A percentile compares a stretch with the other conserved stretches of the same genome.
These are phyloP conservation scores for Diadumene lineata DNA, from an alignment of 92 coral and sea anemone species.

Conservation along the genomic window DNA sequence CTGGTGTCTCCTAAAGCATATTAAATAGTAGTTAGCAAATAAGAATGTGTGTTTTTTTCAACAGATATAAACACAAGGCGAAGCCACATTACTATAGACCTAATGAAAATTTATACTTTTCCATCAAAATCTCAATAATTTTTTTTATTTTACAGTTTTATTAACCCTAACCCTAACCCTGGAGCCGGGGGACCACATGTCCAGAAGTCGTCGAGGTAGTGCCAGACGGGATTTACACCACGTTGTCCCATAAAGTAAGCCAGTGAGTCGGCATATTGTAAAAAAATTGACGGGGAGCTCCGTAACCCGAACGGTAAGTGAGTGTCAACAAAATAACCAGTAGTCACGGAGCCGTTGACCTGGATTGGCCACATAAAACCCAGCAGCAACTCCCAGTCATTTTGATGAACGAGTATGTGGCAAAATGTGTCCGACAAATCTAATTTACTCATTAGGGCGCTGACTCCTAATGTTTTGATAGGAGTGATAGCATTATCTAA, in stretches of 20 bases:
- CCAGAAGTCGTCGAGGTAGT: conserved; percentile 53
- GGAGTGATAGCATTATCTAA: conserved; percentile 27
- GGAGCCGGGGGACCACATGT: conserved; percentile 48
- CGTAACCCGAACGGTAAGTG: conserved; percentile 45
- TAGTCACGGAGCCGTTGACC: conserved; percentile 17
- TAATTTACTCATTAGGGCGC: conserved; percentile 47
- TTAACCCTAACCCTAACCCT: no score
- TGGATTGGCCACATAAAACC: conserved; percentile 45
- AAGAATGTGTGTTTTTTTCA: no score
- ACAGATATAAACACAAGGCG: no score
- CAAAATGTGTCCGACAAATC: conserved; percentile 46
- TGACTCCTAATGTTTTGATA: conserved; percentile 14
- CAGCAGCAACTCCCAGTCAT: conserved; percentile 40
- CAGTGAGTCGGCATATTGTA: conserved; percentile 23
- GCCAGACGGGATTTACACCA: conserved; percentile 25
- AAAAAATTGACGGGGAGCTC: conserved; percentile 38
- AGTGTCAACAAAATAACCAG: conserved; percentile 39
- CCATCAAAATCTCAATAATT: no score
- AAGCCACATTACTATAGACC: no score
- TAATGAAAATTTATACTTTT: no score
- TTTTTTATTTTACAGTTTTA: no score
- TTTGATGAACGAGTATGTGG: conserved; percentile 25
- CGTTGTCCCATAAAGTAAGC: conserved; percentile 1
- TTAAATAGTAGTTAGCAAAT: no score
- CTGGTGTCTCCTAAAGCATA: conserved; percentile 43